These are phyloP conservation scores for Adineta ricciae DNA, from an alignment of 2,888 invertebrate genomes.

Conservation along the genomic window DNA sequence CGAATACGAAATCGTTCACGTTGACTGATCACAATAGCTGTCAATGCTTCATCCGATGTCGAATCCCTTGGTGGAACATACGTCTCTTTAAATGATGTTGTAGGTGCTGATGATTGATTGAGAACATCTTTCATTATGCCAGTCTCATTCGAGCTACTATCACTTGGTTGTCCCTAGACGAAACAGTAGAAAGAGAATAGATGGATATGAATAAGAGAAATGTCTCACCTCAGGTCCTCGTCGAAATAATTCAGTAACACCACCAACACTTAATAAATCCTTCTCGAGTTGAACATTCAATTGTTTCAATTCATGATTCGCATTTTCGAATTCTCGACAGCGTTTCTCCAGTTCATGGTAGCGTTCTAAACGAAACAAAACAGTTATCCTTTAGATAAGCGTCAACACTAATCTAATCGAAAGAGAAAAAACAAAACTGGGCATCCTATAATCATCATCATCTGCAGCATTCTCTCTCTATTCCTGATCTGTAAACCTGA, in stretches of 20 bases:
- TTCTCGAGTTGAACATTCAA: conserved; percentile 2
- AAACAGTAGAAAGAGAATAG: background rate
- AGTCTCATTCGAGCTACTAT: background rate
- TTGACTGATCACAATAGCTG: conserved; percentile 52
- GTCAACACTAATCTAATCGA: background rate
- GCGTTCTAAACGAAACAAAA: background rate
- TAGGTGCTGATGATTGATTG: background rate
- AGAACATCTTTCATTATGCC: background rate
- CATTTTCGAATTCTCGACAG: background rate
- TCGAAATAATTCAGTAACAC: conserved; percentile 10
- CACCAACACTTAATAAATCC: conserved; percentile 3
- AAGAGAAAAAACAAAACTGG: background rate
- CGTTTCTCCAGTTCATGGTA: background rate
- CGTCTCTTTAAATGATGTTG: background rate
- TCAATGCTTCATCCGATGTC: background rate
- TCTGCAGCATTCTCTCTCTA: background rate
- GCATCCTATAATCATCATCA: background rate
- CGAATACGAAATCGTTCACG: conserved; percentile 52
- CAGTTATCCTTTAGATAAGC: background rate
- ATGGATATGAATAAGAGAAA: background rate
- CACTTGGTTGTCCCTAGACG: conserved; percentile 12
- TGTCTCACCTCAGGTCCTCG: background rate
- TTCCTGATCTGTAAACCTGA: background rate
- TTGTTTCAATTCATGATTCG: conserved; percentile 3
- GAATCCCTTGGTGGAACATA: background rate